Conservation (phyloP, 2,113 vertebrate species). For the Burhinus oedicnemus region DNA sequence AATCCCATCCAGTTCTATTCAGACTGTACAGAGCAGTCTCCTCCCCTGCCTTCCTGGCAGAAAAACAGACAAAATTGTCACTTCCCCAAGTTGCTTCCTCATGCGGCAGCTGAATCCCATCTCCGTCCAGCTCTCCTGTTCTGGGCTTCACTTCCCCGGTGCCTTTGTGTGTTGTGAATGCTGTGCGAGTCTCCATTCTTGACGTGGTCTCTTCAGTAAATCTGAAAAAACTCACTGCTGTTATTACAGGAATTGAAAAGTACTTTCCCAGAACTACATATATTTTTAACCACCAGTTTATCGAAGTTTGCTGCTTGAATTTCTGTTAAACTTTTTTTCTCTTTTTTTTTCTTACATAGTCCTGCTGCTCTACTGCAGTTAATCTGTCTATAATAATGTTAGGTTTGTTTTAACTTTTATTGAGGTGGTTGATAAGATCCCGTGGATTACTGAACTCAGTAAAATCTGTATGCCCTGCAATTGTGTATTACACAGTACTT, state of each 20-base stretch:
- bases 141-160: not conserved
- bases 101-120: not conserved
- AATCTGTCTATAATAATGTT: not conserved
- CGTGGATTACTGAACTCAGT: not conserved
- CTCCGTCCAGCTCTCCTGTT: constrained; percentile 6
- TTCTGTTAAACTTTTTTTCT: not conserved
- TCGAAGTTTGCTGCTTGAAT: not conserved
- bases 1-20: constrained; percentile 23
- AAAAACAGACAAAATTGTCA: not conserved
- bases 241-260: not conserved
- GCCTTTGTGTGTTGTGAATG: not conserved
- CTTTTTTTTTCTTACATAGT: not conserved
- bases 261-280: not conserved
- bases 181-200: not conserved
- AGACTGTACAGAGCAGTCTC: not conserved
- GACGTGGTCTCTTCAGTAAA: not conserved
- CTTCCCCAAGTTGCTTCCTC: constrained; percentile 5
- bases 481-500: not conserved
- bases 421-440: not conserved
- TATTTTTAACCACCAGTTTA: not conserved
- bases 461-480: not conserved
- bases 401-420: not conserved
- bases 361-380: not conserved
- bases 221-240: not conserved
- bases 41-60: not conserved